Conservation (phyloP, 1,140 invertebrate species). For the Drosophila watanabei region DNA sequence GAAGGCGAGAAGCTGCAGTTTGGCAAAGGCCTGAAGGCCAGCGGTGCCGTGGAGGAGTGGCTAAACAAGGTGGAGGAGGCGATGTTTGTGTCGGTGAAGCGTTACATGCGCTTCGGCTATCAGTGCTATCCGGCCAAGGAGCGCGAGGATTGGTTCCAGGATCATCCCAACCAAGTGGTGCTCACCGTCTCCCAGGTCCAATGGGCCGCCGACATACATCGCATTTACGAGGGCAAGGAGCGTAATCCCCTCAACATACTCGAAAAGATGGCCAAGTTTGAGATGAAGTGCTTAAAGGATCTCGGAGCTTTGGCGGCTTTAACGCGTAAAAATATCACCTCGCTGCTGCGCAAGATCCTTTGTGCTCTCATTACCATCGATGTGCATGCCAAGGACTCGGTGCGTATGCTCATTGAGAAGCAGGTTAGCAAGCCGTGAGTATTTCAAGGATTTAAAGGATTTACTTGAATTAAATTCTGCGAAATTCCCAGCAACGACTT, state of each 20-base stretch:
- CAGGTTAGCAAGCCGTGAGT: slow-evolving; percentile 88
- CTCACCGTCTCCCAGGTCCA: slow-evolving; percentile 94
- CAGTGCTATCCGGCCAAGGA: slow-evolving; percentile 81
- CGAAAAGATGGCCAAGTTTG: slow-evolving; percentile 89
- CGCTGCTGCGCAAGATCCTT: slow-evolving; percentile 90
- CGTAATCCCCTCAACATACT: slow-evolving; percentile 78
- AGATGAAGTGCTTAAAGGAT: slow-evolving; percentile 90
- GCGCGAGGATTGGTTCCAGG: slow-evolving; percentile 84
- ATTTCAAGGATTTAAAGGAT: background rate
- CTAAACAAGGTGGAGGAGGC: slow-evolving; percentile 93
- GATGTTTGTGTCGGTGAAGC: slow-evolving; percentile 92
- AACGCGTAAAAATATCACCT: slow-evolving; percentile 90
- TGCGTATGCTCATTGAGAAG: slow-evolving; percentile 90
- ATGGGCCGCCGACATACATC: slow-evolving; percentile 92
- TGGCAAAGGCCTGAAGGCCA: slow-evolving; percentile 92
- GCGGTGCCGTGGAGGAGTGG: slow-evolving; percentile 96
- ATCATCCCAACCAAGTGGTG: slow-evolving; percentile 87
- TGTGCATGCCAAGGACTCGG: slow-evolving; percentile 94
- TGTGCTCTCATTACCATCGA: slow-evolving; percentile 95
- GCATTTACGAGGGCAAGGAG: slow-evolving; percentile 88
- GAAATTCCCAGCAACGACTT: slow-evolving; percentile 87
- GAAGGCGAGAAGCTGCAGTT: slow-evolving; percentile 93
- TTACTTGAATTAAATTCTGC: no score
- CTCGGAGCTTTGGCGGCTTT: slow-evolving; percentile 92
- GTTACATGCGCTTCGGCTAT: slow-evolving; percentile 90